Evolutionary conservation across 1,140 invertebrate species (phyloP).

Genomic region (Temnothorax curvispinosus): DNA sequence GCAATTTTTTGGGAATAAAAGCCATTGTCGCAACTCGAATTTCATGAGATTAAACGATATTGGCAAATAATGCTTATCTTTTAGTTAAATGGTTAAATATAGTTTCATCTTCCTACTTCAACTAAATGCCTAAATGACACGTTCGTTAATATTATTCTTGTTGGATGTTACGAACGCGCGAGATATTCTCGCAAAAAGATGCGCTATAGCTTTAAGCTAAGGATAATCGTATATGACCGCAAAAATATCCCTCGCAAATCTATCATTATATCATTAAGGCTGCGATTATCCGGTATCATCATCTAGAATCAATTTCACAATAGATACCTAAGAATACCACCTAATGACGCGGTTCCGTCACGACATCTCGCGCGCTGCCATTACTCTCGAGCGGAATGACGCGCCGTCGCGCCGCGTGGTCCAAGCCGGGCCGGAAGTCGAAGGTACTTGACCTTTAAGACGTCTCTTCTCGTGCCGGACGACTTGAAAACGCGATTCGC

Average conservation of each 20-base stretch:
- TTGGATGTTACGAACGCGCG: not conserved
- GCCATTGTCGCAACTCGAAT: not conserved
- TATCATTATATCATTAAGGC: not conserved
- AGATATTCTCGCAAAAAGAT: not conserved
- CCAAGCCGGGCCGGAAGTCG: constrained; percentile 65
- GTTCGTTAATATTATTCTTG: not conserved
- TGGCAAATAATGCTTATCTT: not conserved
- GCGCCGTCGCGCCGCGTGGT: not conserved
- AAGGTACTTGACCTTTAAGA: constrained; percentile 73
- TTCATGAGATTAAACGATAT: not conserved
- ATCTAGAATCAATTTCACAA: constrained; percentile 8
- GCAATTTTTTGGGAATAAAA: not conserved
- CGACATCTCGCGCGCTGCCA: not conserved
- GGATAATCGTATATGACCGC: not conserved
- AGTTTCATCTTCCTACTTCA: not conserved
- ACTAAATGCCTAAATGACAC: not conserved
- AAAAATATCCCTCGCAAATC: constrained; percentile 6
- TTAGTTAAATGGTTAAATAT: not conserved
- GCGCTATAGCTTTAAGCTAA: not conserved
- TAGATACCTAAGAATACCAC: not conserved
- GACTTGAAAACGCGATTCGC: not conserved
- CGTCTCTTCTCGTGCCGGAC: constrained; percentile 15
- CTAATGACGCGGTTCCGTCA: not conserved
- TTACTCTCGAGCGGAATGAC: not conserved
- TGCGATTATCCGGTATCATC: constrained; percentile 8